A percentile compares a stretch with the other conserved stretches of the same genome.
These are phyloP conservation scores for Gnathonemus echidnorhynchus DNA, from an alignment of 2,113 vertebrate genomes.

Conservation along the genomic window DNA sequence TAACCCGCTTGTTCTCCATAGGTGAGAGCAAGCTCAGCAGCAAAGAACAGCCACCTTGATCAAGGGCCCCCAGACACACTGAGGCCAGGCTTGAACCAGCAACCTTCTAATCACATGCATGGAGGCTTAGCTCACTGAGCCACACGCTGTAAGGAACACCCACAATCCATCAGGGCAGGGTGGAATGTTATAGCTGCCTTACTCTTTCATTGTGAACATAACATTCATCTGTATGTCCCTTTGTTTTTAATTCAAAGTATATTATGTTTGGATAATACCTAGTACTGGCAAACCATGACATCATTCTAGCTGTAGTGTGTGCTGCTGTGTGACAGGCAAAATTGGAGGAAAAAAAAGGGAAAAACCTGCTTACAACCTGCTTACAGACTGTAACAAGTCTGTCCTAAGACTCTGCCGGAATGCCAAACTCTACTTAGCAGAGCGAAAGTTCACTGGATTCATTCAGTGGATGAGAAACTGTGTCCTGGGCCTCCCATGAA, in stretches of 20 bases:
- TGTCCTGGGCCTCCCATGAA: background rate
- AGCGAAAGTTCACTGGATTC: background rate
- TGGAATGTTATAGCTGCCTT: too few relatives aligned
- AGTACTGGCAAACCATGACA: background rate
- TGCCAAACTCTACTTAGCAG: background rate
- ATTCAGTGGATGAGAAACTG: background rate
- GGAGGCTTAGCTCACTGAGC: too few relatives aligned
- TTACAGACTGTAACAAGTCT: background rate
- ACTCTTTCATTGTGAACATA: background rate
- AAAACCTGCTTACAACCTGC: background rate
- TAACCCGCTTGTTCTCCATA: too few relatives aligned
- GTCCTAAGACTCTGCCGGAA: background rate
- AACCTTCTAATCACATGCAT: background rate
- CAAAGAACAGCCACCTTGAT: too few relatives aligned
- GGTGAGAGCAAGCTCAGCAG: too few relatives aligned
- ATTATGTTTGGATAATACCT: background rate
- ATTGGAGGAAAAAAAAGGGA: background rate
- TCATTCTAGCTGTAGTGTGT: background rate
- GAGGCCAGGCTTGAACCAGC: background rate
- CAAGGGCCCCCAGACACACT: too few relatives aligned
- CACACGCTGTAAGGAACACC: too few relatives aligned
- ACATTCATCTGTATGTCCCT: background rate
- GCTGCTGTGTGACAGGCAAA: background rate
- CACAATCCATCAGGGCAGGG: too few relatives aligned
- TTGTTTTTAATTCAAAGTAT: background rate